A percentile compares a stretch with the other conserved stretches of the same genome.
These are phyloP conservation scores for Lutraria lutraria DNA, from an alignment of 2,888 invertebrate species.

Conservation along the genomic window DNA sequence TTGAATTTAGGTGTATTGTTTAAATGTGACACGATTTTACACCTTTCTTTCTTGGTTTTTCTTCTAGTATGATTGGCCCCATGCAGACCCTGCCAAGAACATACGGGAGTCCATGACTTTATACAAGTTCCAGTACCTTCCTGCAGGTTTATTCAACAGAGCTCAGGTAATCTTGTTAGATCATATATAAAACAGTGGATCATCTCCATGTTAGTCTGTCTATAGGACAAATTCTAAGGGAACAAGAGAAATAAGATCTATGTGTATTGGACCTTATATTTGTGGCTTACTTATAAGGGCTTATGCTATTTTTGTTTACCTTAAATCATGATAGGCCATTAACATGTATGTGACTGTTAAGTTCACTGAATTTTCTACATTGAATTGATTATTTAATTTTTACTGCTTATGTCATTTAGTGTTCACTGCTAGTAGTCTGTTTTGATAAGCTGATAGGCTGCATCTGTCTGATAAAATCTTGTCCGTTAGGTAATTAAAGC, in stretches of 20 bases:
- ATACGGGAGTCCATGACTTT: slow-evolving; percentile 82
- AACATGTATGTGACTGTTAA: neutral
- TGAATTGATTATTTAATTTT: too few species aligned
- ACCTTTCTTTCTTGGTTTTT: neutral
- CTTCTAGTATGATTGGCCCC: slow-evolving; percentile 81
- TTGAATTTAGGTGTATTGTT: neutral
- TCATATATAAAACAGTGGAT: neutral
- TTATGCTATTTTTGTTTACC: neutral
- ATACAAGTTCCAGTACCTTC: slow-evolving; percentile 86
- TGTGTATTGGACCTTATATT: too few species aligned
- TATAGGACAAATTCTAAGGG: too few species aligned
- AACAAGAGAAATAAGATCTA: too few species aligned
- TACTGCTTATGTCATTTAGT: too few species aligned
- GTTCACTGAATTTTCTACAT: neutral
- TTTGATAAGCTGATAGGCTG: too few species aligned
- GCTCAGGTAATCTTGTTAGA: slow-evolving; percentile 83
- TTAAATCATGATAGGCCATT: neutral
- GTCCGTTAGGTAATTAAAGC: too few species aligned
- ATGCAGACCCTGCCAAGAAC: slow-evolving; percentile 71
- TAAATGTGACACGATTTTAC: neutral
- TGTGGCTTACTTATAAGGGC: neutral
- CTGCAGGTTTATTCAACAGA: slow-evolving; percentile 86
- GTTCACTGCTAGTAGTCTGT: too few species aligned
- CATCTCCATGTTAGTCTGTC: neutral
- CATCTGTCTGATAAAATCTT: too few species aligned